phyloP scores from a whole-genome alignment of 2,797 vertebrate species.

The Tragopan temminckii region DNA sequence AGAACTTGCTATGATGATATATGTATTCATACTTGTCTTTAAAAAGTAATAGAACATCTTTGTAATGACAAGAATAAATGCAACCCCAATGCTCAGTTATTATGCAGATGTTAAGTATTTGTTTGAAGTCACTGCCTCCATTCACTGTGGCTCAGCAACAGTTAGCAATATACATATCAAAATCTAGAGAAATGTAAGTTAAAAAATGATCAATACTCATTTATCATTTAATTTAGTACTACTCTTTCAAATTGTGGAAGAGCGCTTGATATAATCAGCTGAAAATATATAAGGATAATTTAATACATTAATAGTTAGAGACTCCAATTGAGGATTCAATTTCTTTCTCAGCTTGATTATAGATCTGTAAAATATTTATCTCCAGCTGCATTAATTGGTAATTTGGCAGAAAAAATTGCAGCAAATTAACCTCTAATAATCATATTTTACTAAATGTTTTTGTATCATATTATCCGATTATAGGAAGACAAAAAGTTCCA shows the following conservation, averaged over 20 bases:
- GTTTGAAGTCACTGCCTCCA: not conserved
- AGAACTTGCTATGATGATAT: not conserved
- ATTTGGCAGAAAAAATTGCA: conserved; percentile 53
- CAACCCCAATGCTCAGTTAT: not conserved
- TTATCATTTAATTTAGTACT: conserved; percentile 63
- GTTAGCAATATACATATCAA: not conserved
- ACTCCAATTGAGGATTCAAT: conserved; percentile 6
- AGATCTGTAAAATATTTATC: conserved; percentile 67
- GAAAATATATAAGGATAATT: conserved; percentile 55
- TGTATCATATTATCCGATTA: not conserved
- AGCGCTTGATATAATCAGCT: conserved; percentile 62
- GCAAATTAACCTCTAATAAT: conserved; percentile 62
- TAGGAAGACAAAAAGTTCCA: not conserved
- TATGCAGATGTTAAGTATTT: not conserved
- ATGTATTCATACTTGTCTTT: not conserved
- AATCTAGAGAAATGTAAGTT: conserved; percentile 20
- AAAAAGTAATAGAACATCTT: not conserved
- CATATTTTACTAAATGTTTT: conserved; percentile 27
- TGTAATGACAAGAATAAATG: not conserved
- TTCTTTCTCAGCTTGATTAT: conserved; percentile 59
- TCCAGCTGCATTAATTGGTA: conserved; percentile 61
- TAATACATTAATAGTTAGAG: conserved; percentile 52
- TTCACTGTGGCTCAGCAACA: not conserved
- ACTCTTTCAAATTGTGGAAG: conserved; percentile 48
- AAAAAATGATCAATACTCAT: conserved; percentile 59